phyloP scores from a whole-genome alignment of 2,113 vertebrate genomes.

The Dicerorhinus sumatrensis region DNA sequence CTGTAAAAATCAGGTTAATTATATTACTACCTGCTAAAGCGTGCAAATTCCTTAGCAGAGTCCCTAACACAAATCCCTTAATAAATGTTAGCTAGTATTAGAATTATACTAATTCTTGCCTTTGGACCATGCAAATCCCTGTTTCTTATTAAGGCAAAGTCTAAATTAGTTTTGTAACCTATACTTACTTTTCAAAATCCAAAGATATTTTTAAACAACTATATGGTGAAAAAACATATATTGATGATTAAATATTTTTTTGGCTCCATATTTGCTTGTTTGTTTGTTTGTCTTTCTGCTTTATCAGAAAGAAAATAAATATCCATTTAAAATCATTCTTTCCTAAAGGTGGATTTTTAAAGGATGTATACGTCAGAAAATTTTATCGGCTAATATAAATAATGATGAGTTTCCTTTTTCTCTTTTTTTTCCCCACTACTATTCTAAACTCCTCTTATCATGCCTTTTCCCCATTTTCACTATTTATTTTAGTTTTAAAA shows the following conservation, averaged over 20 bases:
- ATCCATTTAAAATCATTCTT: not conserved
- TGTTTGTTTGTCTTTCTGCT: not conserved
- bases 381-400: not conserved
- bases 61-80: slow-evolving; percentile 8
- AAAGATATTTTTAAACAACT: not conserved
- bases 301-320: not conserved
- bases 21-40: not conserved
- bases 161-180: not conserved
- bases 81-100: not conserved
- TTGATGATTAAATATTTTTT: not conserved
- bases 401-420: not conserved
- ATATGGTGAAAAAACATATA: not conserved
- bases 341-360: not conserved
- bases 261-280: not conserved
- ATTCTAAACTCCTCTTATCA: not conserved
- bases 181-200: slow-evolving; percentile 22
- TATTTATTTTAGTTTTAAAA: not conserved
- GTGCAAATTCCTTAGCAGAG: not conserved
- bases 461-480: not conserved
- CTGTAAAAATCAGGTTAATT: not conserved
- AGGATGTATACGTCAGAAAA: not conserved
- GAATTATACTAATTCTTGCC: not conserved
- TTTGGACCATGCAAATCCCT: not conserved
- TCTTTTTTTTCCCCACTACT: not conserved
- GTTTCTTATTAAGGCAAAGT: not conserved